phyloP scores from a whole-genome alignment of 30 jellyfish, hydroid and myxozoan species.

The Sanderia malayensis region DNA sequence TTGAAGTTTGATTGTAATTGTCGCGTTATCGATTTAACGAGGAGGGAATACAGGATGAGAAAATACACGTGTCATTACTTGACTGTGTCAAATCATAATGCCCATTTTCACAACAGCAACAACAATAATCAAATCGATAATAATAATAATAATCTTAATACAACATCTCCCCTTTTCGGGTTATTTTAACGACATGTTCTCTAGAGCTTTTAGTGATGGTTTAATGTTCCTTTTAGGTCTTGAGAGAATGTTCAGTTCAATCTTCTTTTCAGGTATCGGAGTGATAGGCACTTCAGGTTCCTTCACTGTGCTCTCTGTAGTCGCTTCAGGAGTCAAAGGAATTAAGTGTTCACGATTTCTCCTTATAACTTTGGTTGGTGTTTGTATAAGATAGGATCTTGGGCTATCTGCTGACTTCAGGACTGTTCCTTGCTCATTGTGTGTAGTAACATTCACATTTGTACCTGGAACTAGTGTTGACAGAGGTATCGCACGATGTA shows the following conservation, averaged over 20 bases:
- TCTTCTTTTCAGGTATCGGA: constrained; percentile 25
- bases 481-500: constrained; percentile 31
- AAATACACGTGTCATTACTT: no score
- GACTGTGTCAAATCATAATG: no score
- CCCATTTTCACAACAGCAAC: no score
- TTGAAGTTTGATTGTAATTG: no score
- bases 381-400: constrained; percentile 41
- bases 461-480: constrained; percentile 27
- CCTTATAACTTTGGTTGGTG: constrained; percentile 37
- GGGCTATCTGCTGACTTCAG: constrained; percentile 37
- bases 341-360: constrained; percentile 44
- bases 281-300: constrained; percentile 11
- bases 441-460: constrained; percentile 32
- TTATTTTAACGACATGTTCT: constrained; percentile 1
- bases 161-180: no score
- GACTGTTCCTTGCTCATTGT: constrained; percentile 31
- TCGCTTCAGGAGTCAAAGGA: constrained; percentile 32
- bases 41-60: no score
- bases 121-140: no score
- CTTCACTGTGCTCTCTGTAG: constrained; percentile 13
- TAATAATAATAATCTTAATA: no score
- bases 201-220: constrained; percentile 5
- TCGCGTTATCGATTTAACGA: no score
- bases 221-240: constrained; percentile 19
- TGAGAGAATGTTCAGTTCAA: constrained; percentile 42